phyloP scores from a whole-genome alignment of 2,888 invertebrate genomes.

The Microctonus brassicae region DNA sequence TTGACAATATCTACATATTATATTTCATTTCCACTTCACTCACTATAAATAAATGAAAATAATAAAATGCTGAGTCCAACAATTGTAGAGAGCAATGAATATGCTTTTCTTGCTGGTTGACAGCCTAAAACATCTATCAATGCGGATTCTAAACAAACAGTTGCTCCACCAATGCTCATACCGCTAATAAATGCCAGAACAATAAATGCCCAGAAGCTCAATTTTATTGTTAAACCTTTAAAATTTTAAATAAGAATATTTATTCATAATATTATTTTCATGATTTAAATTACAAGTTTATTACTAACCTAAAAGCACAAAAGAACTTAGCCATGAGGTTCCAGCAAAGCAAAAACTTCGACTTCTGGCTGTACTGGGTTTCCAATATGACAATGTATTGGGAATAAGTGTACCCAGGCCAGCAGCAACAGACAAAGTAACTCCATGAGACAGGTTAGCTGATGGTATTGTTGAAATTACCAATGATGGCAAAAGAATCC shows the following conservation, averaged over 20 bases:
- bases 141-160: constrained; percentile 50
- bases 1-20: neutral
- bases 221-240: constrained; percentile 39
- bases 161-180: constrained; percentile 46
- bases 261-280: neutral
- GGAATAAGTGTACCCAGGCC: constrained; percentile 52
- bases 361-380: constrained; percentile 44
- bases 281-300: neutral
- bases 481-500: constrained; percentile 50
- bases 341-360: constrained; percentile 54
- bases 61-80: constrained; percentile 50
- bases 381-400: constrained; percentile 49
- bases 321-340: constrained; percentile 51
- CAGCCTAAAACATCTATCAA: constrained; percentile 53
- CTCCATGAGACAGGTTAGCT: constrained; percentile 34
- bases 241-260: neutral
- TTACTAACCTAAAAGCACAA: constrained; percentile 49
- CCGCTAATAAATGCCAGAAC: constrained; percentile 51
- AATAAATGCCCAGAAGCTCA: constrained; percentile 38
- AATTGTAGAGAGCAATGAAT: constrained; percentile 51
- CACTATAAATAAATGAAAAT: constrained; percentile 52
- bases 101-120: constrained; percentile 46
- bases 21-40: constrained; percentile 19
- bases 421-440: constrained; percentile 43
- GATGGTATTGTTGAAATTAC: constrained; percentile 19